Evolutionary conservation across 2,113 vertebrate species (phyloP).

Genomic region (Damaliscus lunatus): DNA sequence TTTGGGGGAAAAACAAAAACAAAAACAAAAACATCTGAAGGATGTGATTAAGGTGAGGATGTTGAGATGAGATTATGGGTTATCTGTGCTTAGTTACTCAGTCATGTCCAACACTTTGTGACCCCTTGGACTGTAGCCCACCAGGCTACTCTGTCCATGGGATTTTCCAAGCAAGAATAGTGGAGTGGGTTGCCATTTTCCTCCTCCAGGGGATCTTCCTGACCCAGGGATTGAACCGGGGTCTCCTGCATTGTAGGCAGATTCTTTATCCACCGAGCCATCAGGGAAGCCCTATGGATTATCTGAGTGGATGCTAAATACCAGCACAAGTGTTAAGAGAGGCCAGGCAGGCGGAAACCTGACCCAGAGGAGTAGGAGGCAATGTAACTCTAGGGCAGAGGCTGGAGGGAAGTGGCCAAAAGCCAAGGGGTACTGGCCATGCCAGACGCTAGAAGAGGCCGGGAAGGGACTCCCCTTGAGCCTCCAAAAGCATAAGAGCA

Average conservation of each 20-base stretch:
- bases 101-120: background rate
- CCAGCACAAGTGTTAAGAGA: background rate
- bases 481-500: background rate
- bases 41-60: background rate
- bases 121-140: background rate
- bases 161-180: background rate
- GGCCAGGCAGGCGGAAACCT: background rate
- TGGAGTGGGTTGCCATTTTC: background rate
- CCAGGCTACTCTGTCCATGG: background rate
- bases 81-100: background rate
- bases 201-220: background rate
- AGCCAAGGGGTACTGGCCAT: background rate
- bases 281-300: background rate
- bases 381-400: background rate
- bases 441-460: background rate
- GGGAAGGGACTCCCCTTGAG: background rate
- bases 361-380: background rate
- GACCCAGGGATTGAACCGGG: background rate
- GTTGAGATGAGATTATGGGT: background rate
- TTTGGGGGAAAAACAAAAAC: rapidly evolving
- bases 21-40: background rate
- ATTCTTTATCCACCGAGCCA: background rate
- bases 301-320: background rate
- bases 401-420: rapidly evolving
- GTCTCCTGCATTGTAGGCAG: background rate